A percentile compares a stretch with the other conserved stretches of the same genome.
These are phyloP conservation scores for Delia radicum DNA, from an alignment of 1,140 invertebrate species.

Conservation along the genomic window DNA sequence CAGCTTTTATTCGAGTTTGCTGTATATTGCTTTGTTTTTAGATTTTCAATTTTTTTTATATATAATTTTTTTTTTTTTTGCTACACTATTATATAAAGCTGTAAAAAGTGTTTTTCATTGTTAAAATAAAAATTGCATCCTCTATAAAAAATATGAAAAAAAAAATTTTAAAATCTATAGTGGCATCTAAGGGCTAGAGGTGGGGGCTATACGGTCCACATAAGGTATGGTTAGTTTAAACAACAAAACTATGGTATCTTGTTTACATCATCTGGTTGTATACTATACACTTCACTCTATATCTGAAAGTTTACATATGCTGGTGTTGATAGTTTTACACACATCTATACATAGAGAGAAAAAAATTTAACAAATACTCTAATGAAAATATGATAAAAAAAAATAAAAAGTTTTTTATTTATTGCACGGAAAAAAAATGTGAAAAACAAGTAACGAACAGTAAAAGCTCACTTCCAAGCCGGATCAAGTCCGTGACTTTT, in stretches of 20 bases:
- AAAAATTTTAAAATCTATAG: background rate
- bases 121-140: constrained; percentile 1
- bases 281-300: background rate
- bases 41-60: background rate
- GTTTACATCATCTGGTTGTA: background rate
- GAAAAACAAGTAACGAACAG: no score
- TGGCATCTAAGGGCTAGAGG: background rate
- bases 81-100: background rate
- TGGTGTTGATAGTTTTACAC: background rate
- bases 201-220: background rate
- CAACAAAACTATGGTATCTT: background rate
- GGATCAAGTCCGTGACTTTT: no score
- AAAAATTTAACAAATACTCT: no score
- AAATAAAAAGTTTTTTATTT: no score
- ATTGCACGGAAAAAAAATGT: no score
- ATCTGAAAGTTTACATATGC: background rate
- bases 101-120: constrained; percentile 3
- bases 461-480: no score
- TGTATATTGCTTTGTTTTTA: background rate
- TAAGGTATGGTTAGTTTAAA: background rate
- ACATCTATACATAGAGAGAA: background rate
- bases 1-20: background rate
- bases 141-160: background rate
- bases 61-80: background rate
- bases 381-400: no score